A percentile compares a stretch with the other conserved stretches of the same genome.
Evolutionary conservation across 2,797 vertebrate species (phyloP).

Genomic region (Tympanoctomys barrerae): DNA sequence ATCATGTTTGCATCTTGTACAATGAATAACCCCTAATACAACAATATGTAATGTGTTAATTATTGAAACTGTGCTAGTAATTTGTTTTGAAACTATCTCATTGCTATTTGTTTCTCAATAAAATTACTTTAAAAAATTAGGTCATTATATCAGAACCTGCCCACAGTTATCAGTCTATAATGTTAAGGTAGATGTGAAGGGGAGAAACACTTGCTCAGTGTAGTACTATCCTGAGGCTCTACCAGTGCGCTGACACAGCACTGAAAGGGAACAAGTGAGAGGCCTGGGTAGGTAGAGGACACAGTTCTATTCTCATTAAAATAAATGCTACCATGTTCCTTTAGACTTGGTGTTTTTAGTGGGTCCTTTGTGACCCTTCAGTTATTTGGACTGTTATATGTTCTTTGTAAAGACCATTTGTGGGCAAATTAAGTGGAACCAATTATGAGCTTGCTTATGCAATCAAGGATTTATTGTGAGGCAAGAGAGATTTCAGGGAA

Average conservation of each 20-base stretch:
- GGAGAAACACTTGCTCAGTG: background rate
- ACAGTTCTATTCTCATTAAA: background rate
- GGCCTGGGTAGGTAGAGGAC: background rate
- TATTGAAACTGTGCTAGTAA: too few species aligned
- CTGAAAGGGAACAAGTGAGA: background rate
- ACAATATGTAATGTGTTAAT: too few species aligned
- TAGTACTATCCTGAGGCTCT: background rate
- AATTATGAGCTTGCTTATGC: background rate
- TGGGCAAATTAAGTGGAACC: background rate
- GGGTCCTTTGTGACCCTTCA: background rate
- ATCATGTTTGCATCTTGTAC: too few species aligned
- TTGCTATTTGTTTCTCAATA: too few species aligned
- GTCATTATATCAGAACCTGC: background rate
- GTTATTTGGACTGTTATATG: background rate
- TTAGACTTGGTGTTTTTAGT: background rate
- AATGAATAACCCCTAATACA: too few species aligned
- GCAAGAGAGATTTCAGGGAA: background rate
- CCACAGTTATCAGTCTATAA: background rate
- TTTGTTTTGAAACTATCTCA: too few species aligned
- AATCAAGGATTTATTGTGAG: background rate
- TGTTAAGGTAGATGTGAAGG: background rate
- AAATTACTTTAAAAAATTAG: background rate
- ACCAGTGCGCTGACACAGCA: background rate
- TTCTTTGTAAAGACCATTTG: background rate
- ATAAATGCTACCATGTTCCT: background rate